A percentile compares a stretch with the other conserved stretches of the same genome.
These are phyloP conservation scores for Sturnira hondurensis DNA, from an alignment of 2,113 vertebrate species.

Conservation along the genomic window DNA sequence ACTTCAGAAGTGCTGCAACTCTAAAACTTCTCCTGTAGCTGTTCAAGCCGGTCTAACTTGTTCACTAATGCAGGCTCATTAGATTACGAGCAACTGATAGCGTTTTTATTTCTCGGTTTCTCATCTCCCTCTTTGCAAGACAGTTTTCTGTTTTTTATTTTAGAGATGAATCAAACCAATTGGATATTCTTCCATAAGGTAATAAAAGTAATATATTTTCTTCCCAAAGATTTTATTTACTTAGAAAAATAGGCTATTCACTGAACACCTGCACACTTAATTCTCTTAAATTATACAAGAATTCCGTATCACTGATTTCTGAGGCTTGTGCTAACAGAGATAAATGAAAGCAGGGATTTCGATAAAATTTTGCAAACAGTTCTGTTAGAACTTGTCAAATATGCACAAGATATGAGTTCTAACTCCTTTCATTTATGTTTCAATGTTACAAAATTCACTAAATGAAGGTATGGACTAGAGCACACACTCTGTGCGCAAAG, in stretches of 20 bases:
- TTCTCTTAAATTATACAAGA: conserved; percentile 78
- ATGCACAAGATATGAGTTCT: conserved; percentile 65
- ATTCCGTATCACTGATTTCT: conserved; percentile 75
- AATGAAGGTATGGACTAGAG: conserved; percentile 58
- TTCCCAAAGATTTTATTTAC: conserved; percentile 67
- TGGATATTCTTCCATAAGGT: conserved; percentile 61
- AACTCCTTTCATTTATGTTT: conserved; percentile 78
- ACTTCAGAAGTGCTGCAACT: neutral
- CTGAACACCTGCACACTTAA: conserved; percentile 72
- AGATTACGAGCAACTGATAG: conserved; percentile 47
- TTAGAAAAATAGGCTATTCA: conserved; percentile 70
- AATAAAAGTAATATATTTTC: conserved; percentile 68
- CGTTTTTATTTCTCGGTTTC: conserved; percentile 58
- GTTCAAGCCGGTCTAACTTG: conserved; percentile 33
- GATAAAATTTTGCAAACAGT: conserved; percentile 84
- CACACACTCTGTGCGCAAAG: conserved; percentile 59
- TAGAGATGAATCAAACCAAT: conserved; percentile 45
- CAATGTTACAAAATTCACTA: conserved; percentile 74
- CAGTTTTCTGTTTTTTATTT: conserved; percentile 45
- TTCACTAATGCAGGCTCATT: conserved; percentile 18
- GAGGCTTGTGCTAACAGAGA: conserved; percentile 81
- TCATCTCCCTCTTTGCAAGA: neutral
- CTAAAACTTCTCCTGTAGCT: neutral
- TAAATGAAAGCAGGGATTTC: conserved; percentile 80
- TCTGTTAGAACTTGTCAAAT: conserved; percentile 80